Percentiles rank a stretch among this genome's conserved stretches.
Evolutionary conservation across 2,888 invertebrate genomes (phyloP).

Genomic region (Aporophyla nigra): DNA sequence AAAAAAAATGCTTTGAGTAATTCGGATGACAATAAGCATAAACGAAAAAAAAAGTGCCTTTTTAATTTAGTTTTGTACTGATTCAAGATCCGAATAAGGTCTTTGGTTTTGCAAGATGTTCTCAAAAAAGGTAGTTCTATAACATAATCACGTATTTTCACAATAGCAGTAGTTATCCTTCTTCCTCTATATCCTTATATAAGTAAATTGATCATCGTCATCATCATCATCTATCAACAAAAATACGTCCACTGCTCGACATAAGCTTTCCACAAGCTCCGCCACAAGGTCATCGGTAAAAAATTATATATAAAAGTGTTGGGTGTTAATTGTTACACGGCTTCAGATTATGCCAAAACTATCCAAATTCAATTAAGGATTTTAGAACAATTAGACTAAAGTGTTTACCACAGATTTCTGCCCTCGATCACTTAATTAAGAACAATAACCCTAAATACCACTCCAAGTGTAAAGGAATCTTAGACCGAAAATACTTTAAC

Average conservation of each 20-base stretch:
- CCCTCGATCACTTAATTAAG: not conserved
- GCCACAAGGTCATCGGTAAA: no score
- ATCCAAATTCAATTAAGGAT: not conserved
- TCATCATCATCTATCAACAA: no score
- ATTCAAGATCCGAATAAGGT: not conserved
- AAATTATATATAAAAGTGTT: no score
- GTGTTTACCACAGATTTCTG: not conserved
- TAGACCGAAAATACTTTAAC: constrained; percentile 9
- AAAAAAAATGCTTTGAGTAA: not conserved
- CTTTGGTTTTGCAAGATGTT: not conserved
- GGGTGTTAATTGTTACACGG: not conserved
- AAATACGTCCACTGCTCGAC: no score
- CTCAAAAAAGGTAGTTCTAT: not conserved
- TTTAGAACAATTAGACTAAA: not conserved
- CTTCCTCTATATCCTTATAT: no score
- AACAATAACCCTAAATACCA: not conserved
- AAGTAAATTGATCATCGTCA: no score
- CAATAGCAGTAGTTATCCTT: not conserved
- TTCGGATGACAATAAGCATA: not conserved
- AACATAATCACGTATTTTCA: not conserved
- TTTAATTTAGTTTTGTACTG: not conserved
- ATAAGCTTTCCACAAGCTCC: no score
- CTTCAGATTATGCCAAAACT: not conserved
- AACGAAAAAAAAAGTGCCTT: not conserved
- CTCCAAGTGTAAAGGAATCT: constrained; percentile 19